These are phyloP conservation scores for Mylabris sibirica DNA, from an alignment of 2,888 invertebrate species.

Conservation along the genomic window DNA sequence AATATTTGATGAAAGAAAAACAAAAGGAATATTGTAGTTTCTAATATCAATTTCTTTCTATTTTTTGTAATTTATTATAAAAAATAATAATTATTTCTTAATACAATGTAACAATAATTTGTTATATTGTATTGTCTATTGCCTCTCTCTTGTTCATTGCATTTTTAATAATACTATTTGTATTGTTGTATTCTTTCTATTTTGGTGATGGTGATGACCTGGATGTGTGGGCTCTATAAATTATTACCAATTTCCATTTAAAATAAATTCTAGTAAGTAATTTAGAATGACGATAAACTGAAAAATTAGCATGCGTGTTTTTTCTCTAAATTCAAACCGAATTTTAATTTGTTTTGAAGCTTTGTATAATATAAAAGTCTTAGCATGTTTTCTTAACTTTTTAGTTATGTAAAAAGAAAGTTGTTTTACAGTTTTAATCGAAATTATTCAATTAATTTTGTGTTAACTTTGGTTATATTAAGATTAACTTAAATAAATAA, in stretches of 20 bases:
- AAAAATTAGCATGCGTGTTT: not conserved
- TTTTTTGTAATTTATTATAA: no score
- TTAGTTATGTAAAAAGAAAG: not conserved
- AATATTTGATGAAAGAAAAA: not conserved
- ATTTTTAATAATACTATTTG: constrained; percentile 39
- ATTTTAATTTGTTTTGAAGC: not conserved
- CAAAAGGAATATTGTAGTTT: constrained; percentile 4
- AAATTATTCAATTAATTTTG: no score
- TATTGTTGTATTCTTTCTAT: constrained; percentile 42
- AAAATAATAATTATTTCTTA: not conserved
- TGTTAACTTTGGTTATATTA: not conserved
- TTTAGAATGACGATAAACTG: constrained; percentile 18
- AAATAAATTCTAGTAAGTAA: constrained; percentile 42
- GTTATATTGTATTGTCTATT: constrained; percentile 13
- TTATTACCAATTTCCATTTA: constrained; percentile 30
- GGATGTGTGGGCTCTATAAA: constrained; percentile 43
- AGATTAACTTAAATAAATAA: not conserved
- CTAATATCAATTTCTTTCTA: not conserved
- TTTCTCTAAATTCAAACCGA: not conserved
- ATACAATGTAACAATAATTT: not conserved
- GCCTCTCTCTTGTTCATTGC: constrained; percentile 16
- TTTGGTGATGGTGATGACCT: constrained; percentile 42
- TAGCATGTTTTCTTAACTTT: not conserved
- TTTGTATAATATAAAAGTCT: not conserved
- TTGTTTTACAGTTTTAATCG: not conserved